Percentiles rank a stretch among this genome's conserved stretches.
Evolutionary conservation across 2,113 vertebrate species (phyloP).

Genomic region (Anseranas semipalmata): DNA sequence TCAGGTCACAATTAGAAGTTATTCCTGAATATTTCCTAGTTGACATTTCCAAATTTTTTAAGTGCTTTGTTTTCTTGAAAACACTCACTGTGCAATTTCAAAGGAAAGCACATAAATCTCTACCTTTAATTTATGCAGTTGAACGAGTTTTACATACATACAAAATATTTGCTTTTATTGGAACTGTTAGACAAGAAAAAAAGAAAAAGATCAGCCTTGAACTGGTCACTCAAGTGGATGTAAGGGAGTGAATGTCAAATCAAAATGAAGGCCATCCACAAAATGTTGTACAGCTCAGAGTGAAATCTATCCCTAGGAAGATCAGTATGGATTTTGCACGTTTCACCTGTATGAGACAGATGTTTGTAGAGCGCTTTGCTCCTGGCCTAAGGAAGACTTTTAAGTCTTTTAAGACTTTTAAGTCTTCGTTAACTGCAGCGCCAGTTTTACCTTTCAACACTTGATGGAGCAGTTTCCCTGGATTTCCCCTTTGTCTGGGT

Average conservation of each 20-base stretch:
- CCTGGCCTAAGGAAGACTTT: neutral
- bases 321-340: neutral
- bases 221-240: neutral
- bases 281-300: neutral
- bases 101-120: neutral
- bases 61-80: neutral
- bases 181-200: neutral
- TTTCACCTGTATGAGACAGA: neutral
- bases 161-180: neutral
- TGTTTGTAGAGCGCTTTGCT: neutral
- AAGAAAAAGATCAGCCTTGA: neutral
- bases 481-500: neutral
- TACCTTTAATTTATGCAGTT: neutral
- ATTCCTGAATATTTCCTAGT: neutral
- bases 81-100: neutral
- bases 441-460: conserved; percentile 55
- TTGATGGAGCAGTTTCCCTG: conserved; percentile 63
- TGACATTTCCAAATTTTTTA: neutral
- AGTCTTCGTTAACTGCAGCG: neutral
- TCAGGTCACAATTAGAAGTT: neutral
- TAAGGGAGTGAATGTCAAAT: neutral
- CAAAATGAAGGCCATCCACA: neutral
- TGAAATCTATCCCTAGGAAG: neutral
- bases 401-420: neutral
- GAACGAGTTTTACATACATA: neutral